phyloP scores from a whole-genome alignment of 2,888 invertebrate species.

The Sminthurinus aureus region DNA sequence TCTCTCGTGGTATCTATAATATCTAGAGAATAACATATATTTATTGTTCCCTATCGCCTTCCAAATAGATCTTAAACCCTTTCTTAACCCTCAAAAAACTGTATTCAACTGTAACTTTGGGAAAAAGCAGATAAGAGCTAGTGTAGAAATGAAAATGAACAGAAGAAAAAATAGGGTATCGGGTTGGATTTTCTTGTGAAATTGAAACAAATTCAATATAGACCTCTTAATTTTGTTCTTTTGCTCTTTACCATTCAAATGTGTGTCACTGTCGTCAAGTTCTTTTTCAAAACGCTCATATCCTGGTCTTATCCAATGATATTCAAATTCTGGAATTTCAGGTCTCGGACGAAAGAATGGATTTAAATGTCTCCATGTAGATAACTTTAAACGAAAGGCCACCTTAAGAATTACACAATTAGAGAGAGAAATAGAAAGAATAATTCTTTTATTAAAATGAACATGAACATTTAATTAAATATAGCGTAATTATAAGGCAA shows the following conservation, averaged over 20 bases:
- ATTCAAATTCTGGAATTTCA: conserved; percentile 20
- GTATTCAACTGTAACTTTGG: background rate
- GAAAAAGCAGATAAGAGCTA: conserved; percentile 18
- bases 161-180: background rate
- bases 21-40: background rate
- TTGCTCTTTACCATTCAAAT: background rate
- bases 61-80: too few species aligned
- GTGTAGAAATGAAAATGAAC: background rate
- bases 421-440: too few species aligned
- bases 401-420: conserved; percentile 1
- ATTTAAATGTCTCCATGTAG: conserved; percentile 24
- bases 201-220: too few species aligned
- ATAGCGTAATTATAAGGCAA: background rate
- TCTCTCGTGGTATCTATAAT: background rate
- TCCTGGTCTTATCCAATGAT: conserved; percentile 34
- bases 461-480: background rate
- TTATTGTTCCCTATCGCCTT: background rate
- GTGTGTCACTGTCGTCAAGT: background rate
- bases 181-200: too few species aligned
- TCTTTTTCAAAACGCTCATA: conserved; percentile 11
- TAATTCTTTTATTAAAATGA: background rate
- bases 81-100: background rate
- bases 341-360: background rate
- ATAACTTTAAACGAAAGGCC: conserved; percentile 29
- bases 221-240: background rate